Conservation (phyloP, 2,888 invertebrate genomes). For the Abrostola triplasia region DNA sequence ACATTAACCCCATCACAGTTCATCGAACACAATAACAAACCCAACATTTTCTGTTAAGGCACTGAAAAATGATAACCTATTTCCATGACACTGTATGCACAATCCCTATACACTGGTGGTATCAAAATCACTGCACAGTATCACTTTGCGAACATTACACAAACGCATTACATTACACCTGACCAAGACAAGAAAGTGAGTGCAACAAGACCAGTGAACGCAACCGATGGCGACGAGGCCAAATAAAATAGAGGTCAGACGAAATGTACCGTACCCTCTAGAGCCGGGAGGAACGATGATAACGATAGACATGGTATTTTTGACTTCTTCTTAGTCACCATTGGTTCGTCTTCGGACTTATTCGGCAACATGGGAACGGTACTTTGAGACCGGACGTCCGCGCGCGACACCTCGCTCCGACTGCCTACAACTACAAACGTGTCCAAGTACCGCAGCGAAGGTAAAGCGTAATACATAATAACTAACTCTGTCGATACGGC, state of each 20-base stretch:
- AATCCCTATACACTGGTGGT: slow-evolving; percentile 41
- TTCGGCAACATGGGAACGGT: slow-evolving; percentile 80
- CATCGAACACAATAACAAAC: slow-evolving; percentile 42
- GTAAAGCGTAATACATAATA: slow-evolving; percentile 75
- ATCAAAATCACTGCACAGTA: slow-evolving; percentile 67
- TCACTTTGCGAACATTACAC: slow-evolving; percentile 73
- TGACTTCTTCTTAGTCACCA: slow-evolving; percentile 86
- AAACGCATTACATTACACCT: slow-evolving; percentile 82
- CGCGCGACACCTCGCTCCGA: slow-evolving; percentile 78
- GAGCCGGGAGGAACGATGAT: slow-evolving; percentile 82
- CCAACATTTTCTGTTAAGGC: slow-evolving; percentile 15
- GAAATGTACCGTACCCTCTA: slow-evolving; percentile 81
- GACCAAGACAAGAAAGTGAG: slow-evolving; percentile 86
- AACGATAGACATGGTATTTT: slow-evolving; percentile 86
- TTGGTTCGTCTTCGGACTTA: slow-evolving; percentile 80
- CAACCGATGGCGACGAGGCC: slow-evolving; percentile 83
- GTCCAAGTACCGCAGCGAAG: slow-evolving; percentile 77
- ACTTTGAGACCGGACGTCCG: slow-evolving; percentile 77
- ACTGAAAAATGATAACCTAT: slow-evolving; percentile 35
- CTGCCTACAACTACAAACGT: slow-evolving; percentile 76
- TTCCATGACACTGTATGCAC: slow-evolving; percentile 38
- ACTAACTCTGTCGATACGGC: slow-evolving; percentile 50
- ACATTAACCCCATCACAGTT: slow-evolving; percentile 24
- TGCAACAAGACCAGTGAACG: slow-evolving; percentile 84
- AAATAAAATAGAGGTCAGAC: slow-evolving; percentile 77